Evolutionary conservation across 2,113 vertebrate genomes (phyloP).

Genomic region (Taxidea taxus): DNA sequence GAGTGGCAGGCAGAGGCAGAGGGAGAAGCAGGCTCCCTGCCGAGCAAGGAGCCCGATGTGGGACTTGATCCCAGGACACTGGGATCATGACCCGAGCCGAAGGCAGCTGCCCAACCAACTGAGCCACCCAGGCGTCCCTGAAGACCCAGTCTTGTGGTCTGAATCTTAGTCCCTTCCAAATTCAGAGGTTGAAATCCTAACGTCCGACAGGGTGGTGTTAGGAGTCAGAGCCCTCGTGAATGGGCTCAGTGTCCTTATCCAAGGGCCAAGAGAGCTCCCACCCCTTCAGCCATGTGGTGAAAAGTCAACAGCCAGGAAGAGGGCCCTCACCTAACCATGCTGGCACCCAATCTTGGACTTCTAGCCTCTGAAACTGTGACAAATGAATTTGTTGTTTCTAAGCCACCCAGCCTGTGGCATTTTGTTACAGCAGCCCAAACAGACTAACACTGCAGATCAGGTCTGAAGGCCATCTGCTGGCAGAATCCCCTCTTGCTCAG

Average conservation of each 20-base stretch:
- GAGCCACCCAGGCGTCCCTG: too few species aligned
- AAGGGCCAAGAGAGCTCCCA: neutral
- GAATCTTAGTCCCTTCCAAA: neutral
- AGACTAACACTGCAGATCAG: neutral
- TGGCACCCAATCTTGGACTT: neutral
- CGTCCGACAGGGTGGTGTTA: neutral
- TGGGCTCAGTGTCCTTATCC: neutral
- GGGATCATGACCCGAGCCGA: too few species aligned
- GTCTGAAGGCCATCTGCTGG: neutral
- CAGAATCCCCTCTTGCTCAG: neutral
- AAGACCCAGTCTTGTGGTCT: neutral
- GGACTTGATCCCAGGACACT: too few species aligned
- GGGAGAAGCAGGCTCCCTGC: too few species aligned
- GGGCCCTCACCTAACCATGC: neutral
- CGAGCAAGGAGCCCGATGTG: too few species aligned
- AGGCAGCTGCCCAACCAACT: too few species aligned
- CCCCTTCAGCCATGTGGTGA: neutral
- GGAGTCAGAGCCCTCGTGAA: neutral
- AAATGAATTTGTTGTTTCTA: neutral
- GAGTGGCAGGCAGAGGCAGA: too few species aligned
- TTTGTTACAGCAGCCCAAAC: neutral
- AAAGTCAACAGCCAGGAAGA: neutral
- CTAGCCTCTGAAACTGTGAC: neutral
- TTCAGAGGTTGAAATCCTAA: neutral
- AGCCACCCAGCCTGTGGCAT: neutral